These are phyloP conservation scores for Steatornis caripensis DNA, from an alignment of 2,113 vertebrate genomes.

Conservation along the genomic window DNA sequence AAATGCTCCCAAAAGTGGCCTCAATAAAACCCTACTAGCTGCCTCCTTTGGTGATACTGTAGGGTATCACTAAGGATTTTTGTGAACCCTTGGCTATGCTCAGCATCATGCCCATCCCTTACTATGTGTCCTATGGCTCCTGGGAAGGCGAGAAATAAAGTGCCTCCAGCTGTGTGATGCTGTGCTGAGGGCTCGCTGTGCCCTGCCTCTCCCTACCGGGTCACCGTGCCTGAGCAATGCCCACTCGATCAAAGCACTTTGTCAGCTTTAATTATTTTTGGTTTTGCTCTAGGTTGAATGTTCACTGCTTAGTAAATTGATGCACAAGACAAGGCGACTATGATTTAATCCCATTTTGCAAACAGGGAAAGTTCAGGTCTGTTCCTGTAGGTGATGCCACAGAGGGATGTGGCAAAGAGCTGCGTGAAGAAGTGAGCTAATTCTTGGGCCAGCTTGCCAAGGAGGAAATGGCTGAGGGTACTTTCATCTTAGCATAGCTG, in stretches of 20 bases:
- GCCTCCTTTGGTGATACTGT: background rate
- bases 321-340: background rate
- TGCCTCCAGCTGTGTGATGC: background rate
- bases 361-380: background rate
- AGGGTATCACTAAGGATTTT: background rate
- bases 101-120: background rate
- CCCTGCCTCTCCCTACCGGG: background rate
- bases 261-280: background rate
- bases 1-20: background rate
- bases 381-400: background rate
- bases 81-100: background rate
- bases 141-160: background rate
- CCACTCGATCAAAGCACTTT: background rate
- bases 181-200: background rate
- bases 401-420: background rate
- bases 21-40: background rate
- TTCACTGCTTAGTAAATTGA: background rate
- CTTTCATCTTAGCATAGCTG: background rate
- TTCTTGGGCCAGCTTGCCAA: background rate
- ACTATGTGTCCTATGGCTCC: background rate
- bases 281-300: background rate
- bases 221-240: background rate
- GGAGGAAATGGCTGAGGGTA: background rate
- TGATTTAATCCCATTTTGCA: background rate
- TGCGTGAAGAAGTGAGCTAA: background rate